These are phyloP conservation scores for Trachelus stipa DNA, from an alignment of 2,888 invertebrate genomes.

Conservation along the genomic window DNA sequence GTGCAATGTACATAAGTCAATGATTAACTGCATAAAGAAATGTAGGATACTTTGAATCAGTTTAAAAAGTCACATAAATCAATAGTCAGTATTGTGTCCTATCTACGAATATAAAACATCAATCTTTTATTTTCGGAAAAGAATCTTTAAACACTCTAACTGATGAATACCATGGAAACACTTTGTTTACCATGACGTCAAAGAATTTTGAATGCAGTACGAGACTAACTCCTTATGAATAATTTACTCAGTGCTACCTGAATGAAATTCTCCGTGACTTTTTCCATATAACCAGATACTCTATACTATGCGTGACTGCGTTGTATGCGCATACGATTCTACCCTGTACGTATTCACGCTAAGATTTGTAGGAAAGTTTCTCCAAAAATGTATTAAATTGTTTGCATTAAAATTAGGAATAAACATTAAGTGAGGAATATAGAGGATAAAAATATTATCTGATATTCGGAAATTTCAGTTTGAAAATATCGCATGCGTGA, in stretches of 20 bases:
- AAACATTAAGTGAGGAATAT: not conserved
- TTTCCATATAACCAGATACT: not conserved
- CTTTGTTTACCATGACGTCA: constrained; percentile 2
- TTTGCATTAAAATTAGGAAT: not conserved
- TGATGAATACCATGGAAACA: not conserved
- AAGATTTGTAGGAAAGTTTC: not conserved
- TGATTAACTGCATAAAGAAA: not conserved
- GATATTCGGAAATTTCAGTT: not conserved
- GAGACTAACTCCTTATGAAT: constrained; percentile 2
- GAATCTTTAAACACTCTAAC: not conserved
- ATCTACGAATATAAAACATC: not conserved
- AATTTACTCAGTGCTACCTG: constrained; percentile 3
- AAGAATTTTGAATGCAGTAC: not conserved
- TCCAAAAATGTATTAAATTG: too few species aligned
- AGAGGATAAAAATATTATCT: not conserved
- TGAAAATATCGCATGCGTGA: not conserved
- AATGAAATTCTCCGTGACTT: not conserved
- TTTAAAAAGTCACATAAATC: not conserved
- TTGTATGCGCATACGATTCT: not conserved
- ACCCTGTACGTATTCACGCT: not conserved
- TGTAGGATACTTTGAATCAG: not conserved
- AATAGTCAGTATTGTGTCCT: not conserved
- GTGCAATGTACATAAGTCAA: not conserved
- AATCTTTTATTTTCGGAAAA: not conserved
- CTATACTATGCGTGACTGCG: not conserved